A percentile compares a stretch with the other conserved stretches of the same genome.
phyloP scores from a whole-genome alignment of 2,113 vertebrate genomes.

The Crotalus helleri region DNA sequence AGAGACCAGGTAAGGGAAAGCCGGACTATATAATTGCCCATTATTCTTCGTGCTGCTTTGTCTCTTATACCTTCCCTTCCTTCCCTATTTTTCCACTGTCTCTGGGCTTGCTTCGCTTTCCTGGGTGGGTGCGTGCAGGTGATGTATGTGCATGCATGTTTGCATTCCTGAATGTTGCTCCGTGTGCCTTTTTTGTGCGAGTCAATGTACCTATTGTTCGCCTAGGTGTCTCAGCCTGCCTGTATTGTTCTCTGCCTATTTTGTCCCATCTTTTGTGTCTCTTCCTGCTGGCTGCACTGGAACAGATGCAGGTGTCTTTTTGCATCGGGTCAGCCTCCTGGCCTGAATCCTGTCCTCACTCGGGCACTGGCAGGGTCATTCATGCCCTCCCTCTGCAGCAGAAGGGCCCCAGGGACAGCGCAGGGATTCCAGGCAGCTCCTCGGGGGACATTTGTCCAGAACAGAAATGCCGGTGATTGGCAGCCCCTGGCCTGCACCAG shows the following conservation, averaged over 20 bases:
- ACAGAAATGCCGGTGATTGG: constrained; percentile 9
- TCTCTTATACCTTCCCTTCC: neutral
- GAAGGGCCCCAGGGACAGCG: neutral
- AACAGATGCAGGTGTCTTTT: neutral
- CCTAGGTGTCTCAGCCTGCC: neutral
- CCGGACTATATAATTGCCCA: neutral
- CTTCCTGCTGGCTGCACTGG: neutral
- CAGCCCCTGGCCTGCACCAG: constrained; percentile 20
- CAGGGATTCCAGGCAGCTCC: constrained; percentile 13
- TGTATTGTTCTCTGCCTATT: constrained; percentile 3
- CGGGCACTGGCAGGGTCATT: neutral
- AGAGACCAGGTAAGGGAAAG: neutral
- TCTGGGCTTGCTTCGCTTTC: neutral
- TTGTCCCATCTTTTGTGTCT: constrained; percentile 29
- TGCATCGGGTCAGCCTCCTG: neutral
- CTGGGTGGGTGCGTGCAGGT: neutral
- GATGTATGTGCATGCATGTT: neutral
- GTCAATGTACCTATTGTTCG: neutral
- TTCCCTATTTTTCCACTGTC: neutral
- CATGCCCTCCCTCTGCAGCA: neutral
- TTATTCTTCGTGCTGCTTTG: neutral
- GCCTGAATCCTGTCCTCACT: neutral
- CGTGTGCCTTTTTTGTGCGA: neutral
- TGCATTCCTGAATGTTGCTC: neutral
- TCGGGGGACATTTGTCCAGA: constrained; percentile 30